A percentile compares a stretch with the other conserved stretches of the same genome.
Conservation (phyloP, 2,113 vertebrate genomes). For the Propithecus coquereli region DNA sequence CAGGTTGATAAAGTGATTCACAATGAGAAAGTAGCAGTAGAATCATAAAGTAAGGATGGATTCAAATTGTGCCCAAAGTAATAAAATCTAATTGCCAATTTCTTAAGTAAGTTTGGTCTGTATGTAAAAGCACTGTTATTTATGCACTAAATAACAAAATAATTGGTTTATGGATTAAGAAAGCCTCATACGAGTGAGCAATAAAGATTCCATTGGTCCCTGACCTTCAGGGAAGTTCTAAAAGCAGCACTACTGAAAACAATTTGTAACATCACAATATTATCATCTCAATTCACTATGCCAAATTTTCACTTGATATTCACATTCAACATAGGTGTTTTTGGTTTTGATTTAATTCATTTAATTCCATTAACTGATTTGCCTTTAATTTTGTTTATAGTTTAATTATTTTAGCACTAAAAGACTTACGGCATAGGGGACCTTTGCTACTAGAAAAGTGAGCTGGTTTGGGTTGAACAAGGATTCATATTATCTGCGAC, state of each 20-base stretch:
- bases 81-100: neutral
- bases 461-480: neutral
- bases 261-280: neutral
- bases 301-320: neutral
- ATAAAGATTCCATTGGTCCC: neutral
- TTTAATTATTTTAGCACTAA: neutral
- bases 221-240: neutral
- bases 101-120: neutral
- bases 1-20: neutral
- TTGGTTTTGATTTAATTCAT: neutral
- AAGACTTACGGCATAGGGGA: neutral
- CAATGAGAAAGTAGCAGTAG: neutral
- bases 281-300: neutral
- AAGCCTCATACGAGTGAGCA: neutral
- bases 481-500: neutral
- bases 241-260: neutral
- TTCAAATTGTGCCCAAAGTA: neutral
- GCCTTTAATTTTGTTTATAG: neutral
- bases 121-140: neutral
- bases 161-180: neutral
- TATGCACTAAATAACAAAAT: neutral
- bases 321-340: neutral
- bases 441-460: neutral
- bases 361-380: neutral
- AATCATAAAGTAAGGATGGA: neutral